Base-by-base conservation (phyloP, 2,113 vertebrate genomes). In the Onychorhynchus coronatus region DNA sequence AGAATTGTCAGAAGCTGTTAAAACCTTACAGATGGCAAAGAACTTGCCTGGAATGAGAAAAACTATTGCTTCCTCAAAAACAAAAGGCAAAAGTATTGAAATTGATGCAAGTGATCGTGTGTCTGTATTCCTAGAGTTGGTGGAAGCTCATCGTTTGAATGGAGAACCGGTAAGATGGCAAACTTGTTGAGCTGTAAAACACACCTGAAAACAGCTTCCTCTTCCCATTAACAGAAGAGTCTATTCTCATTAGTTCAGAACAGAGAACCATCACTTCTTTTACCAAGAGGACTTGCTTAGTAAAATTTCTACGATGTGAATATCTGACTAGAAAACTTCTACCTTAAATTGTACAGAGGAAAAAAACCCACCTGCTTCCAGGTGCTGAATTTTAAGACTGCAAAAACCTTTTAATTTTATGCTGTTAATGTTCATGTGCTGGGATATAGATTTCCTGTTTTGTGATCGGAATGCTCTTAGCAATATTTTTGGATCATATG, bases 1-100 rank as follows among this genome's bases (percentile, higher is more conserved):
- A 44, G 98, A 99, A 85, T 88, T 99, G 88, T 91, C 98, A 76
- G 99, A 99, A 97, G 99, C 99, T 85, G 98, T 99, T 96, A 99
- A 99, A 97, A 99, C 99, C 6, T 97, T 99, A 87, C 99, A 99
- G 91, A 99, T 99, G 98, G 99, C 99, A 95, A 99, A 99, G 98
- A 99, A 97, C 97, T 98, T 99, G 72, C 99, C 99, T 72, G 99
- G 98, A 70, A 98, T 99, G 97, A 98, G 97, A 94, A 98, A 97
- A 97, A 46, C 85, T 13, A 97, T 97, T 86, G 85, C 97, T 61
- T 97, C 98, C 6, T 97, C 98, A 77, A 99, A 99, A 96, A 97
- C 96, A 35, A 99, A 98, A 97, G 97, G 85, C 91, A 98, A 96
- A 92, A 98, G 89, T 94, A 78, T 96, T 44, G 98, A 99, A 93